A percentile compares a stretch with the other conserved stretches of the same genome.
phyloP scores from a whole-genome alignment of 2,113 vertebrate species.

The Epinephelus fuscoguttatus region DNA sequence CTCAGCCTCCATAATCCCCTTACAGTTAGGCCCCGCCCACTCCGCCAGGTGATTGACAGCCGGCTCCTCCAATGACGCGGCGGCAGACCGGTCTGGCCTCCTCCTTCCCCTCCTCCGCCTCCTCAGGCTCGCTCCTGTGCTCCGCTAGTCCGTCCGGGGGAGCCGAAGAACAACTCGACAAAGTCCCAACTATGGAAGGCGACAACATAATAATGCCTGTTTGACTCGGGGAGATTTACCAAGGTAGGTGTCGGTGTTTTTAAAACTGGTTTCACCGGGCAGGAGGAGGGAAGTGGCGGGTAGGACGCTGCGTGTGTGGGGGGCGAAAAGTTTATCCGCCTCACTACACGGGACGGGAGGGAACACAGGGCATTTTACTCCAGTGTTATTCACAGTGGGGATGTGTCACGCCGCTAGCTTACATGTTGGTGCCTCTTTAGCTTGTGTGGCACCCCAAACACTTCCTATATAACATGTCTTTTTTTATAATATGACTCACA shows the following conservation, averaged over 20 bases:
- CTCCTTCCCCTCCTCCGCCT: slow-evolving; percentile 18
- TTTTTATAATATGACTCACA: background rate
- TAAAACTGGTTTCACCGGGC: background rate
- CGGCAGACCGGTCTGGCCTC: slow-evolving; percentile 9
- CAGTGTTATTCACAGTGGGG: slow-evolving; percentile 47
- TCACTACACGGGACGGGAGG: slow-evolving; percentile 43
- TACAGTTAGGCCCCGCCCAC: slow-evolving; percentile 62
- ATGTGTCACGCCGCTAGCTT: slow-evolving; percentile 50
- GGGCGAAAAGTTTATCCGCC: slow-evolving; percentile 70
- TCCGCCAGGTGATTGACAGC: slow-evolving; percentile 41
- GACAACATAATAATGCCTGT: slow-evolving; percentile 76
- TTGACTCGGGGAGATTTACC: slow-evolving; percentile 66
- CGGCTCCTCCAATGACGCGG: slow-evolving; percentile 48
- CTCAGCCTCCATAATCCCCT: slow-evolving; percentile 58
- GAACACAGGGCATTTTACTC: slow-evolving; percentile 30
- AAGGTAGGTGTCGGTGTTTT: slow-evolving; percentile 65
- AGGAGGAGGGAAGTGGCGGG: slow-evolving; percentile 19
- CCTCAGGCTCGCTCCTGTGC: slow-evolving; percentile 40
- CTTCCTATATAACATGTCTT: background rate
- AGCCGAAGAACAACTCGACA: slow-evolving; percentile 48
- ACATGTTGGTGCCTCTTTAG: background rate
- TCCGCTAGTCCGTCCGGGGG: slow-evolving; percentile 48
- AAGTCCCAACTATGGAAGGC: slow-evolving; percentile 73
- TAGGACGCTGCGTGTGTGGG: slow-evolving; percentile 1
- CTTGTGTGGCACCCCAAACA: background rate